Percentiles rank a stretch among this genome's conserved stretches.
These are phyloP conservation scores for Gandaritis pyraliata DNA, from an alignment of 2,888 invertebrate genomes.

Conservation along the genomic window DNA sequence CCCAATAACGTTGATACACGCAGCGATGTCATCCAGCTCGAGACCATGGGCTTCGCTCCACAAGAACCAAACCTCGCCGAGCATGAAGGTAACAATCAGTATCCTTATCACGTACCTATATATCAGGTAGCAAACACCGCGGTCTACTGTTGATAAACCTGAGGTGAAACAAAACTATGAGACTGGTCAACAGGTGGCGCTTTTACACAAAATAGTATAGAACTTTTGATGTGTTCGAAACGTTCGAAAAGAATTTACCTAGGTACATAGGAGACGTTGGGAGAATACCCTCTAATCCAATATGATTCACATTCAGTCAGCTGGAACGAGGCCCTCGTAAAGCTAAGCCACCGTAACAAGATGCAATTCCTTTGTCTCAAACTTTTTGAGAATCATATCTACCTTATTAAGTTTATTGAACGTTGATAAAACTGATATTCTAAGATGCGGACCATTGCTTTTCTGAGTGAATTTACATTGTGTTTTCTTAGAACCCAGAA, in stretches of 20 bases:
- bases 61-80: slow-evolving; percentile 60
- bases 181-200: neutral
- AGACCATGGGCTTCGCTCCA: slow-evolving; percentile 50
- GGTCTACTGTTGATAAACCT: slow-evolving; percentile 59
- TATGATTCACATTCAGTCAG: slow-evolving; percentile 16
- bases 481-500: neutral
- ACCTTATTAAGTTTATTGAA: slow-evolving; percentile 2
- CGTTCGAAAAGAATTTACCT: too few species aligned
- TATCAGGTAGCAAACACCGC: slow-evolving; percentile 50
- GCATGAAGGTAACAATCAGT: slow-evolving; percentile 49
- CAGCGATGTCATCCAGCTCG: slow-evolving; percentile 55
- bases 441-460: neutral
- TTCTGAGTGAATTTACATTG: neutral
- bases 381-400: slow-evolving; percentile 5
- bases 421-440: neutral
- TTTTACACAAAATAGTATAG: too few species aligned
- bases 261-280: neutral
- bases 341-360: slow-evolving; percentile 34
- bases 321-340: slow-evolving; percentile 17
- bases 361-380: slow-evolving; percentile 37
- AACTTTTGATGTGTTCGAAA: too few species aligned
- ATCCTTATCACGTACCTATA: slow-evolving; percentile 55
- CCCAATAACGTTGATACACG: slow-evolving; percentile 58
- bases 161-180: slow-evolving; percentile 5
- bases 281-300: slow-evolving; percentile 15